Base-by-base conservation (phyloP, 2,888 invertebrate species). In the Meliscaeva auricollis region DNA sequence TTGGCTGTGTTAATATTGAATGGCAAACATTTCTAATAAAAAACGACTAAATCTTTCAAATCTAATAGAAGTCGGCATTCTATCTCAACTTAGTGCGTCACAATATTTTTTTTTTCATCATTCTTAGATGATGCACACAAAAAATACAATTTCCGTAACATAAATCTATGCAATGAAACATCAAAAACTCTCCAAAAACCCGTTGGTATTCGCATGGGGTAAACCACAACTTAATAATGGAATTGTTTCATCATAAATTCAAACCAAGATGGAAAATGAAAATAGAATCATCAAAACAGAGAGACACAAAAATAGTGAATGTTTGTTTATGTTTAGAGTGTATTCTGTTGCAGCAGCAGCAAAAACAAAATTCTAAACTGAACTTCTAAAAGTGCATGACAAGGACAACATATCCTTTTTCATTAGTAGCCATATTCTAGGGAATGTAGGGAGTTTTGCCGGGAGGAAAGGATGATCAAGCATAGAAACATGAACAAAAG, bases 191-290 rank as follows among this genome's bases (percentile, higher is more conserved):
- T 30, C 8, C 26, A 52, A 62, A 13, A 48, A n/a, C n/a, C n/a
- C n/a, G 50, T 17, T 15, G 46, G 68, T 79, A 64, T 72, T 30
- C 44, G 68, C 52, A 68, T 74, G 58, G 50, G 70, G 76, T n/a
- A 30, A 48, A 82, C 82, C 82, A 48, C 82, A 54, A 2, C 22
- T 7, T 2, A 13, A 68, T 69, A 77, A 82, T 77, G 52, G 77
- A 77, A 69, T 73, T 68, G 46, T 68, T 83, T 41, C 62, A 54
- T 73, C 77, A 73, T 54, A n/a, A n/a, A 54, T 73, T 60, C 11
- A 3, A 9, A 6, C 26, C 54, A 30, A 26, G 54, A 35, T 54
- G 22, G 17, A 26, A 44, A 44, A 60, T 35, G 62, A n/a, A 38
- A 26, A 60, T 50, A 11, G 9, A 20, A 60, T 5, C 17, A 30